These are phyloP conservation scores for Dicrostonyx torquatus DNA, from an alignment of 2,797 vertebrate genomes.

Conservation along the genomic window DNA sequence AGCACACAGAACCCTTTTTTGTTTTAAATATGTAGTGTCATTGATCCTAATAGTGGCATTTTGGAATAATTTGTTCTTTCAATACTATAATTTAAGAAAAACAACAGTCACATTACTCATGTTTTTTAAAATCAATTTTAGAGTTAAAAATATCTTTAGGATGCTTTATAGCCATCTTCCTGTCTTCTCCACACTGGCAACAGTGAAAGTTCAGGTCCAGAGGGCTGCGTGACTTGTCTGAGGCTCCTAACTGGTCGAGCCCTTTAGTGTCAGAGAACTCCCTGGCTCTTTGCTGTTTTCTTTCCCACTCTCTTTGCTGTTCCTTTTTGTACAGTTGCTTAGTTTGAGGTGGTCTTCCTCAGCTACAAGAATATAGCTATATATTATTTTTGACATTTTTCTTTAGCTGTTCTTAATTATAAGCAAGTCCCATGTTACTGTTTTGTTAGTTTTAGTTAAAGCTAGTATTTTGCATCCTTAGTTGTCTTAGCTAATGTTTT, in stretches of 20 bases:
- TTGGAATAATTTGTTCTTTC: background rate
- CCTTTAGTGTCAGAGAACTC: background rate
- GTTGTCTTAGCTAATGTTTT: background rate
- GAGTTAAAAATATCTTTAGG: background rate
- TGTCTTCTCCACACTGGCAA: background rate
- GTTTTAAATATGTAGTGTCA: slow-evolving; percentile 26
- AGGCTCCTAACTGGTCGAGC: background rate
- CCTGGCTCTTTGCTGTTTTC: background rate
- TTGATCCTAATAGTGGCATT: background rate
- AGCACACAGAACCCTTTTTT: background rate
- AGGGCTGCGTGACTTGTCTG: background rate
- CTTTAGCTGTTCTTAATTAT: background rate
- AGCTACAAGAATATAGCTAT: background rate
- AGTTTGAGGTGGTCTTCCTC: background rate
- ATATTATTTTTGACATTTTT: background rate
- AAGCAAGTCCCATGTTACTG: background rate
- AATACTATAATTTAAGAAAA: background rate
- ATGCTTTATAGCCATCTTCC: background rate
- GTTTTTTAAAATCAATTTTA: background rate
- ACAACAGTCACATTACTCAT: background rate
- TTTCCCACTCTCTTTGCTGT: background rate
- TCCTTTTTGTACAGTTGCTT: background rate
- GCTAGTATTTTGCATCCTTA: background rate
- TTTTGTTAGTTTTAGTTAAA: slow-evolving; percentile 28
- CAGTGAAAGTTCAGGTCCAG: background rate